Conservation (phyloP, 2,797 vertebrate species). For the Sparus aurata region DNA sequence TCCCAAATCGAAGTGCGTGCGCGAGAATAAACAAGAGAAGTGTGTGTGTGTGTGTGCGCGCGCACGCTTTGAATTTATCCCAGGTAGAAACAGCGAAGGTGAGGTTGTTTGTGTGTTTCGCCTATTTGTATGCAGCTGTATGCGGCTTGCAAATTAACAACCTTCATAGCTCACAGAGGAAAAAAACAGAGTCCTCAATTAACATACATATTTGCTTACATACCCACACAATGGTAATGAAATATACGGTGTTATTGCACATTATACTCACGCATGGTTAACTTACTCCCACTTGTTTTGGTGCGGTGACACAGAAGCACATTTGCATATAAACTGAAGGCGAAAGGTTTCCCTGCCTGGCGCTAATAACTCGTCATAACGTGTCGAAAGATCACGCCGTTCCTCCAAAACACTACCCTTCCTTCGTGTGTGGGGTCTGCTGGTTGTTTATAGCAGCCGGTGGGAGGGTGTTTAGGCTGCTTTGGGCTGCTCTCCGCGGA, state of each 20-base stretch:
- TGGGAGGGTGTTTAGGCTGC: constrained; percentile 64
- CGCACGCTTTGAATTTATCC: background rate
- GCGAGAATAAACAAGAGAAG: background rate
- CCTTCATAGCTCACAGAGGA: constrained; percentile 31
- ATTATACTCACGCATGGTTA: constrained; percentile 33
- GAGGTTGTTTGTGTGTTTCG: background rate
- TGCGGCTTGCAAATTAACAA: constrained; percentile 42
- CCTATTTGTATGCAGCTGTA: constrained; percentile 7
- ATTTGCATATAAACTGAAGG: constrained; percentile 54
- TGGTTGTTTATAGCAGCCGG: constrained; percentile 55
- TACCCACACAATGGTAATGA: constrained; percentile 44
- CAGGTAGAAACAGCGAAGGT: background rate
- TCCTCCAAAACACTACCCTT: constrained; percentile 16
- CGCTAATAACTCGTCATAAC: constrained; percentile 15
- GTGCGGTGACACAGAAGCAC: background rate
- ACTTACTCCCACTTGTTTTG: constrained; percentile 48
- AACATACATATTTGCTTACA: constrained; percentile 50
- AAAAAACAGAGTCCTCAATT: constrained; percentile 37
- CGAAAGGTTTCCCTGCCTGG: constrained; percentile 18
- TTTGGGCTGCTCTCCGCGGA: constrained; percentile 65
- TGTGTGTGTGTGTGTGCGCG: background rate
- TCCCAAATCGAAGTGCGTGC: constrained; percentile 25
- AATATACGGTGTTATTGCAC: constrained; percentile 35
- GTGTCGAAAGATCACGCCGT: constrained; percentile 22
- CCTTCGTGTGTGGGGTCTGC: constrained; percentile 33